Conservation (phyloP, 1,140 invertebrate species). For the Euwallacea fornicatus region DNA sequence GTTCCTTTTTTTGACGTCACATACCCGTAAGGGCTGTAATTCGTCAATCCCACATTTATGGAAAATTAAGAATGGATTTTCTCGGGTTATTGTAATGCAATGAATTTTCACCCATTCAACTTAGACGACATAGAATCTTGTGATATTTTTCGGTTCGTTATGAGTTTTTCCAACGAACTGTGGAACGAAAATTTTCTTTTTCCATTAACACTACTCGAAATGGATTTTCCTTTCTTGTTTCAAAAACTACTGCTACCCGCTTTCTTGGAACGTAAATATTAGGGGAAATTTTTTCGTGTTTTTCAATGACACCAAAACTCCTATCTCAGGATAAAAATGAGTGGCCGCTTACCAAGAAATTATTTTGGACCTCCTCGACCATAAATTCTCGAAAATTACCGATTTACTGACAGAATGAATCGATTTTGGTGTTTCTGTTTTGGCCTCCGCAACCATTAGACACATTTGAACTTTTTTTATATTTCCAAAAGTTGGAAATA, state of each 20-base stretch:
- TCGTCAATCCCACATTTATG: too few relatives aligned
- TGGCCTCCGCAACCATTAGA: constrained; percentile 40
- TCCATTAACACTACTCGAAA: constrained; percentile 8
- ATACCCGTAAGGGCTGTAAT: too few relatives aligned
- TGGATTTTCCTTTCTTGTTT: constrained; percentile 9
- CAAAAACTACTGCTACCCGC: background rate
- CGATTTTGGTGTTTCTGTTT: constrained; percentile 39
- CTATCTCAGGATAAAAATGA: constrained; percentile 3
- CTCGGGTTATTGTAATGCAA: too few relatives aligned
- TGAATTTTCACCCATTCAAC: too few relatives aligned
- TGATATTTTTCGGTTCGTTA: constrained; percentile 10
- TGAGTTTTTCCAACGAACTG: background rate
- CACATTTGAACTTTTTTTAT: constrained; percentile 31
- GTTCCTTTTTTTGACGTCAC: too few relatives aligned
- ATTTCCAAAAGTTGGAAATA: constrained; percentile 13
- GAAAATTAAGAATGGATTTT: too few relatives aligned
- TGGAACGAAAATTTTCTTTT: constrained; percentile 2
- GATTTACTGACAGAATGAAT: constrained; percentile 14
- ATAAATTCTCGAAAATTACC: constrained; percentile 10
- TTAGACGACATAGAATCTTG: too few relatives aligned
- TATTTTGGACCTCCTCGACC: constrained; percentile 39
- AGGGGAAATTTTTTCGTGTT: background rate
- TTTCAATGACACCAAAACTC: constrained; percentile 6
- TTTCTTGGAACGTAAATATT: constrained; percentile 19
- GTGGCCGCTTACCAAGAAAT: constrained; percentile 40